A percentile compares a stretch with the other conserved stretches of the same genome.
phyloP scores from a whole-genome alignment of 2,797 vertebrate genomes.

The Cirrhinus mrigala region DNA sequence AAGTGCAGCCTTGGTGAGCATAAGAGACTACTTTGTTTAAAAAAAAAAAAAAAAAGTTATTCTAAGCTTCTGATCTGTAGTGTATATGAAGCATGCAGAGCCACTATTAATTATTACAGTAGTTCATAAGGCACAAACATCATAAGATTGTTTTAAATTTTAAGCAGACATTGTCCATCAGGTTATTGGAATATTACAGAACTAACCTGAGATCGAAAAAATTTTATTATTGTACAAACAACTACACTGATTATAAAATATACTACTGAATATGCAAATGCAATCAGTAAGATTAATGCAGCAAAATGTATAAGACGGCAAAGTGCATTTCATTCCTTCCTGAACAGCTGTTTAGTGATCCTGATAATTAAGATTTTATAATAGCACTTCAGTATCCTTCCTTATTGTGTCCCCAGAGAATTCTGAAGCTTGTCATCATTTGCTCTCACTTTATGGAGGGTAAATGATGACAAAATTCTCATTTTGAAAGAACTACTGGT shows the following conservation, averaged over 20 bases:
- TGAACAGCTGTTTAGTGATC: background rate
- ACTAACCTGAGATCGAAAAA: background rate
- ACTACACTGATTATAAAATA: background rate
- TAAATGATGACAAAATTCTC: background rate
- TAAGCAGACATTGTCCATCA: background rate
- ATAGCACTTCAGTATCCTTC: background rate
- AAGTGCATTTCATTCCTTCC: background rate
- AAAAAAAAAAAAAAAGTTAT: background rate
- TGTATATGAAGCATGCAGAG: background rate
- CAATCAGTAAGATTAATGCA: background rate
- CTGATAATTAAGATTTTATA: background rate
- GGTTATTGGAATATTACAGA: background rate
- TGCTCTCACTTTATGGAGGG: background rate
- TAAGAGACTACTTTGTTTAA: background rate
- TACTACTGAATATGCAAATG: background rate
- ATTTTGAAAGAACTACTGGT: background rate
- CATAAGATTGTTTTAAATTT: background rate
- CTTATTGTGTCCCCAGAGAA: background rate
- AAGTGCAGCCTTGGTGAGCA: background rate
- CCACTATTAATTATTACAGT: background rate
- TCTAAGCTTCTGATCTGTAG: background rate
- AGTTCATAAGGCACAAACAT: background rate
- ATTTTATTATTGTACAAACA: background rate
- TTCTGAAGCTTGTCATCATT: background rate
- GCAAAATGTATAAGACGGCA: background rate